Base-by-base conservation (phyloP, 2,113 vertebrate genomes). In the Stercorarius parasiticus region DNA sequence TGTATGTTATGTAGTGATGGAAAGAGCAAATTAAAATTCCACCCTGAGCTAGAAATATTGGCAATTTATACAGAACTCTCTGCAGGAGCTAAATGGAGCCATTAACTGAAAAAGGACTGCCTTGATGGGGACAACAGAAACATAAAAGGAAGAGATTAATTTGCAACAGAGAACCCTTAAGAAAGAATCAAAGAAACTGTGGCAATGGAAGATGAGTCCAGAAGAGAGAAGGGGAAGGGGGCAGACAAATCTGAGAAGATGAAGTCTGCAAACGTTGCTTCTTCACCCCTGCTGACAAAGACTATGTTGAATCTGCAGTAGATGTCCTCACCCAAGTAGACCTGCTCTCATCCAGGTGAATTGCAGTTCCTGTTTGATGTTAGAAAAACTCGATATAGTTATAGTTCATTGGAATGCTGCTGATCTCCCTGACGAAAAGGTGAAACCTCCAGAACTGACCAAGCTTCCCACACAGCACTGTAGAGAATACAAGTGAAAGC, bases 11-110 rank as follows among this genome's bases (percentile, higher is more conserved):
- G 17, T 19, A 74, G 52, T 40, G 91, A 96, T 71, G 61, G 73
- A 91, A 93, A 47, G 56, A 95, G 59, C 56, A 84, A 91, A 96
- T 71, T 79, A 78, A 62, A 94, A 94, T 78, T 92, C 89, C n/a
- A 52, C 26, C 47, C 67, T 47, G 61, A 93, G 42, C 50, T 86
- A 88, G 72, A 91, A 96, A 78, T 55, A 52, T 25, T 67, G 81
- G 69, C 69, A 78, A 73, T 91, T 95, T 81, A 45, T 59, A 47
- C 20, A 78, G 80, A 94, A 82, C 9, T 86, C 88, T 67, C 93
- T 84, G 65, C 83, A 84, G 86, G 83, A 93, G 47, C 29, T 59
- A 92, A 93, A 78, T 38, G 26, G 61, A 89, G 55, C 52, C 72
- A 86, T 86, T 94, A 71, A 74, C 69, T 40, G 69, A 94, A 69